phyloP scores from a whole-genome alignment of 1,140 invertebrate species.

The Platyura marginata region DNA sequence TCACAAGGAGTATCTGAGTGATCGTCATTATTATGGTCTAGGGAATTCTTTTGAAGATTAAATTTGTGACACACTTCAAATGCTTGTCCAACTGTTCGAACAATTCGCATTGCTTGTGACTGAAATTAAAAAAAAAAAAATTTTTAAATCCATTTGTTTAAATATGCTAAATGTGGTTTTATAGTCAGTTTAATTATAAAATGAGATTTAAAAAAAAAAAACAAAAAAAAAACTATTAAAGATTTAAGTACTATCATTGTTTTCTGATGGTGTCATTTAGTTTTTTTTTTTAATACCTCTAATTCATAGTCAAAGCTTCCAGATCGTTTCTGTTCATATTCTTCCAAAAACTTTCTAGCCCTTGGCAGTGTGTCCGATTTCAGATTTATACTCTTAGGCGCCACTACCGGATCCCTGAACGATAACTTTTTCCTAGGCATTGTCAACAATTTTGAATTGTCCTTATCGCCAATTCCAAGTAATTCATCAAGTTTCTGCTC shows the following conservation, averaged over 20 bases:
- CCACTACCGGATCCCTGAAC: constrained; percentile 52
- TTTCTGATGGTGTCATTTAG: too few species aligned
- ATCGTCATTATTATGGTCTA: constrained; percentile 39
- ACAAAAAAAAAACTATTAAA: too few species aligned
- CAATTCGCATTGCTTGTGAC: constrained; percentile 95
- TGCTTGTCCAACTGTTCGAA: constrained; percentile 93
- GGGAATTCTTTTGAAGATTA: constrained; percentile 33
- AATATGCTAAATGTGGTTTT: not conserved
- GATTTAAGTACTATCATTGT: too few species aligned
- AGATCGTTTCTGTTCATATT: not conserved
- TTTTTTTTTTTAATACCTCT: too few species aligned
- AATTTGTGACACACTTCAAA: constrained; percentile 98
- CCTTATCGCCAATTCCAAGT: too few species aligned
- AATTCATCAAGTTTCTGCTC: too few species aligned
- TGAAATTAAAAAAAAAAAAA: constrained; percentile 30
- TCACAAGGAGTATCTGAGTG: constrained; percentile 38
- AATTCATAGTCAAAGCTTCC: not conserved
- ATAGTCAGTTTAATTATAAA: not conserved
- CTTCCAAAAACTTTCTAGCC: not conserved
- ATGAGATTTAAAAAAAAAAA: too few species aligned
- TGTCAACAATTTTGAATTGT: too few species aligned
- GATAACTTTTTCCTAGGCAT: constrained; percentile 68
- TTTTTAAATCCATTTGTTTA: not conserved
- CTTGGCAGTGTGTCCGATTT: not conserved
- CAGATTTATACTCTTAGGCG: not conserved